Conservation (phyloP, 2,797 vertebrate species). For the Periparus ater region DNA sequence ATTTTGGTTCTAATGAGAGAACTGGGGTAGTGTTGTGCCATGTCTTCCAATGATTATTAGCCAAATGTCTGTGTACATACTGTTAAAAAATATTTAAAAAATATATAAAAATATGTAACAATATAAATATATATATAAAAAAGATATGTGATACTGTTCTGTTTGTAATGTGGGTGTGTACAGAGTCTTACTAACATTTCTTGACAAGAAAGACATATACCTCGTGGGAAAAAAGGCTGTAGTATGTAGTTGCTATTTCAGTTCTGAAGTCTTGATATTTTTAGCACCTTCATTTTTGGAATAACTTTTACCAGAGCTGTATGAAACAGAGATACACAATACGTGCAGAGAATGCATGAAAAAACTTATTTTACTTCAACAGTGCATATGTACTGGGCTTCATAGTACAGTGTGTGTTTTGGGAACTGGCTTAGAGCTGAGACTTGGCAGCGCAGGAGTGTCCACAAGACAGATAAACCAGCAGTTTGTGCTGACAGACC, state of each 20-base stretch:
- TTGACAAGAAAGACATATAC: not conserved
- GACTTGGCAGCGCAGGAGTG: not conserved
- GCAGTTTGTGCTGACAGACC: not conserved
- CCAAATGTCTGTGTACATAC: not conserved
- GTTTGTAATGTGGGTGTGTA: not conserved
- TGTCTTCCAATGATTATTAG: not conserved
- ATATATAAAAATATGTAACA: too few species aligned
- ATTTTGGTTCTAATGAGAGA: not conserved
- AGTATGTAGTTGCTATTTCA: not conserved
- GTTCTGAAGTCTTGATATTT: constrained; percentile 24
- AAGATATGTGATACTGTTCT: not conserved
- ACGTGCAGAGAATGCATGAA: constrained; percentile 35
- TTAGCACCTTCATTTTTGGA: constrained; percentile 54
- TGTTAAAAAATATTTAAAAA: not conserved
- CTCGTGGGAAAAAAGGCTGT: not conserved
- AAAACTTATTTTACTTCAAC: constrained; percentile 7
- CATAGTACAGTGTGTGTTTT: constrained; percentile 9
- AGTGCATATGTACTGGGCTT: not conserved
- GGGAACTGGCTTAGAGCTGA: constrained; percentile 45
- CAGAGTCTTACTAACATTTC: not conserved
- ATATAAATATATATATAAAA: not conserved
- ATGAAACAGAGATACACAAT: constrained; percentile 16
- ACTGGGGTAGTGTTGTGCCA: not conserved
- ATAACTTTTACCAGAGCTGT: not conserved
- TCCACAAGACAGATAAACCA: constrained; percentile 17